Conservation (phyloP, 2,797 vertebrate genomes). For the Manis pentadactyla region DNA sequence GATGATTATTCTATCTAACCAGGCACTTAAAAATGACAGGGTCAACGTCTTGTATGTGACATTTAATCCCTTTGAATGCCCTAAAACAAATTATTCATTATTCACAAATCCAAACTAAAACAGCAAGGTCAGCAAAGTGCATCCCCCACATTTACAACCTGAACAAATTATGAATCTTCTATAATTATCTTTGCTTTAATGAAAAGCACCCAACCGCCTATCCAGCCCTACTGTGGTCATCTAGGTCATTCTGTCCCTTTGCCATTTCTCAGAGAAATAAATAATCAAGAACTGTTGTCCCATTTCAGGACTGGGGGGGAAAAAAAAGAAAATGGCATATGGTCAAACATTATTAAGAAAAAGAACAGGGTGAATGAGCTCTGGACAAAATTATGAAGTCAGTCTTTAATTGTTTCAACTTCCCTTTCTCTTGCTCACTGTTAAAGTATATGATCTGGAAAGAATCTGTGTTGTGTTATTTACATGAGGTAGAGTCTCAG, state of each 20-base stretch:
- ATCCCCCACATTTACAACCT: constrained; percentile 64
- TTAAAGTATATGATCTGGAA: neutral
- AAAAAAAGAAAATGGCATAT: constrained; percentile 25
- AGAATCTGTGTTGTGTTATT: neutral
- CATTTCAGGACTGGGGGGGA: neutral
- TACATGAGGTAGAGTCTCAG: neutral
- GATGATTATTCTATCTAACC: constrained; percentile 78
- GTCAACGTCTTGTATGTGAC: constrained; percentile 68
- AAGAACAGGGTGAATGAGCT: constrained; percentile 9
- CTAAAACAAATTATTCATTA: constrained; percentile 82
- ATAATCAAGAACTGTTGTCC: constrained; percentile 36
- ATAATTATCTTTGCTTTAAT: constrained; percentile 76
- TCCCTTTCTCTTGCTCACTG: neutral
- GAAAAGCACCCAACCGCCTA: neutral
- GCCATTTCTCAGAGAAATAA: constrained; percentile 65
- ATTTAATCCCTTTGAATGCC: constrained; percentile 62
- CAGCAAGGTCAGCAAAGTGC: constrained; percentile 66
- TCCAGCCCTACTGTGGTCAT: neutral
- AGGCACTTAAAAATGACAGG: constrained; percentile 81
- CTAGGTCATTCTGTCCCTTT: constrained; percentile 63
- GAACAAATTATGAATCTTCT: constrained; percentile 70
- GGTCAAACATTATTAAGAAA: constrained; percentile 49
- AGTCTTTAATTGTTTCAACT: neutral
- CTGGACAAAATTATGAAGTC: constrained; percentile 25
- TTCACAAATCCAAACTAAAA: constrained; percentile 79